These are phyloP conservation scores for Bos javanicus DNA, from an alignment of 2,113 vertebrate genomes.

Conservation along the genomic window DNA sequence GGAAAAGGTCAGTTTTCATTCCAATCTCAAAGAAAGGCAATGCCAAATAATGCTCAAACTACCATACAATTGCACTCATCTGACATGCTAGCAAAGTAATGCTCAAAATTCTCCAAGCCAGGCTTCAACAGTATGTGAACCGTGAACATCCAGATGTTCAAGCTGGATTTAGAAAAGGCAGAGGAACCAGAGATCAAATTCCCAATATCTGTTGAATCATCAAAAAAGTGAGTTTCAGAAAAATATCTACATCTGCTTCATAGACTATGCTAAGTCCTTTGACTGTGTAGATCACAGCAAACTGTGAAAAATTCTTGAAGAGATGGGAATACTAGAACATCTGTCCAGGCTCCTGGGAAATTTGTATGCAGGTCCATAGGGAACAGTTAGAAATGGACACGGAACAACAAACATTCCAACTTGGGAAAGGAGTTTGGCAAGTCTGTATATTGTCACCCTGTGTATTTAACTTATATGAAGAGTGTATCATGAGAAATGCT, in stretches of 20 bases:
- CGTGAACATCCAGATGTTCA: background rate
- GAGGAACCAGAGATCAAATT: background rate
- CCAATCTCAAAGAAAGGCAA: background rate
- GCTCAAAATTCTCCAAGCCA: background rate
- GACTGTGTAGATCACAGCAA: background rate
- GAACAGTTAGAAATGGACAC: background rate
- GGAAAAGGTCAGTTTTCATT: background rate
- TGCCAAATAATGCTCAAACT: background rate
- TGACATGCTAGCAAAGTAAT: background rate
- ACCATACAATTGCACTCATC: background rate
- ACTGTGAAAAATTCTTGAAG: background rate
- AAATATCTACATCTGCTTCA: background rate
- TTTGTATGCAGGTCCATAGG: background rate
- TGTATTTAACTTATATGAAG: background rate
- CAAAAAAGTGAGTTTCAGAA: background rate
- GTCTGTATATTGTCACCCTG: background rate
- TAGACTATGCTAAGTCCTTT: background rate
- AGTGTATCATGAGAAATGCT: background rate
- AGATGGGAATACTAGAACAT: background rate
- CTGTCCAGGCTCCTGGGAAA: background rate
- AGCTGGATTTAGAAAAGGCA: background rate
- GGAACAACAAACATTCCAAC: background rate
- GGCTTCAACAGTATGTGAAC: background rate
- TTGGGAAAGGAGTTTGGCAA: background rate
- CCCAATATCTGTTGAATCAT: background rate